These are phyloP conservation scores for Oryzias curvinotus DNA, from an alignment of 2,113 vertebrate genomes.

Conservation along the genomic window DNA sequence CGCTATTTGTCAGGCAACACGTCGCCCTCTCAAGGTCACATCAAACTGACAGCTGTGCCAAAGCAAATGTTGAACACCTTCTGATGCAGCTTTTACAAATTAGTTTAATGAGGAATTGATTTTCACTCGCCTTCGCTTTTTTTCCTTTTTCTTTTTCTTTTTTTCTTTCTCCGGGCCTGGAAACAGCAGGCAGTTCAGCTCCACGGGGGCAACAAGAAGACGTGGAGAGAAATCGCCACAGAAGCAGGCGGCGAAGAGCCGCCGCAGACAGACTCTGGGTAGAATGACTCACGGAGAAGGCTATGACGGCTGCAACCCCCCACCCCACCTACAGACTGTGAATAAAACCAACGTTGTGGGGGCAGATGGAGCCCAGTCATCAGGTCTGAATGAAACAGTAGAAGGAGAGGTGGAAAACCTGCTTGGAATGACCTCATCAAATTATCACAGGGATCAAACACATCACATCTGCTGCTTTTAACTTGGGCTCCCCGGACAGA, in stretches of 20 bases:
- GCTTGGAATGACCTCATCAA: conserved; percentile 63
- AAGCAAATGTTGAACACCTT: conserved; percentile 74
- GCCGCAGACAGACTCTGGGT: conserved; percentile 28
- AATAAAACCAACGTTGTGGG: conserved; percentile 65
- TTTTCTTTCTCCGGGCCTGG: conserved; percentile 27
- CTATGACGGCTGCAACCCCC: conserved; percentile 43
- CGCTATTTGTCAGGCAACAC: conserved; percentile 48
- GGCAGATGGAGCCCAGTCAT: conserved; percentile 62
- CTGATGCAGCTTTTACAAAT: conserved; percentile 75
- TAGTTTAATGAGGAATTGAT: conserved; percentile 78
- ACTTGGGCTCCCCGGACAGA: conserved; percentile 51
- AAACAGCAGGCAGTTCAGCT: conserved; percentile 67
- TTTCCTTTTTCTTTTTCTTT: conserved; percentile 6
- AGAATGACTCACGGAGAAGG: conserved; percentile 53
- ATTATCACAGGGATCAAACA: conserved; percentile 63
- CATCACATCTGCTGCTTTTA: conserved; percentile 58
- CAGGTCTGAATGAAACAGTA: conserved; percentile 53
- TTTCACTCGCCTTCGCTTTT: conserved; percentile 44
- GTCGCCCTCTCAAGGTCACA: conserved; percentile 63
- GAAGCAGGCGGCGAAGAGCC: conserved; percentile 46
- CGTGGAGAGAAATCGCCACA: conserved; percentile 38
- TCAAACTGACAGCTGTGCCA: conserved; percentile 62
- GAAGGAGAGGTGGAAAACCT: conserved; percentile 52
- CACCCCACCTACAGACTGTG: conserved; percentile 34
- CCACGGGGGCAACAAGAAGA: conserved; percentile 61